Evolutionary conservation across 2,888 invertebrate genomes (phyloP), one percentile per base, ranked within the genome.

Genomic region (Dusona sp.): DNA sequence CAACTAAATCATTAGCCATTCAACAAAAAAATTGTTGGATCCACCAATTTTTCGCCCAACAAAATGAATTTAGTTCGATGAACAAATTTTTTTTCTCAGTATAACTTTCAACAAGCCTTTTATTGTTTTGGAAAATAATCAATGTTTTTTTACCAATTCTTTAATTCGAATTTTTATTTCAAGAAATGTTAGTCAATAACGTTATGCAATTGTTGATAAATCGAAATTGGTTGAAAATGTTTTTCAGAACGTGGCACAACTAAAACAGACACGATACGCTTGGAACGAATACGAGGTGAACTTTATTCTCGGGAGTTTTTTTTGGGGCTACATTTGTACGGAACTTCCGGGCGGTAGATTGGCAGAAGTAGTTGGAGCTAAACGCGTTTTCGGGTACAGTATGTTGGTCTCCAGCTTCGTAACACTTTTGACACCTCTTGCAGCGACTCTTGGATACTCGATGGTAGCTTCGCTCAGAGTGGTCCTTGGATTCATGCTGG

Each of bases 321-420:
- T 98, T 95, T 98, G 98, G 97, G 98, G 98, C 16, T 98, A 98
- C 94, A 96, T 98, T 68, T 95, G 98, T 85, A 98, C 98, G 87
- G 98, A 98, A 94, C 94, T 98, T 87, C 98, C 98, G 2, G 98
- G 98, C 29, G 98, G 98, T 78, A 96, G 97, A 89, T 95, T 98
- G 90, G 97, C 98, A 33, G 98, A 98, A 92, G 93, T 97, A 78
- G 95, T 98, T 88, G 98, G 98, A 9, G 97, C 98, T 0, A 96
- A 96, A 94, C 96, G 97, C 87, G 97, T 98, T 45, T 98, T 98
- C 92, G 98, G 98, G 83, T 97, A 97, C 93, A 98, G 98, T 88
- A 97, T 98, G 95, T 94, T 98, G 84, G 95, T 97, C 89, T 97
- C 98, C 74, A 98, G 98, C 91, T 90, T 97, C 54, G 94, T 98